Base-by-base conservation (phyloP, 2,797 vertebrate genomes). In the Sebastes elongatus region DNA sequence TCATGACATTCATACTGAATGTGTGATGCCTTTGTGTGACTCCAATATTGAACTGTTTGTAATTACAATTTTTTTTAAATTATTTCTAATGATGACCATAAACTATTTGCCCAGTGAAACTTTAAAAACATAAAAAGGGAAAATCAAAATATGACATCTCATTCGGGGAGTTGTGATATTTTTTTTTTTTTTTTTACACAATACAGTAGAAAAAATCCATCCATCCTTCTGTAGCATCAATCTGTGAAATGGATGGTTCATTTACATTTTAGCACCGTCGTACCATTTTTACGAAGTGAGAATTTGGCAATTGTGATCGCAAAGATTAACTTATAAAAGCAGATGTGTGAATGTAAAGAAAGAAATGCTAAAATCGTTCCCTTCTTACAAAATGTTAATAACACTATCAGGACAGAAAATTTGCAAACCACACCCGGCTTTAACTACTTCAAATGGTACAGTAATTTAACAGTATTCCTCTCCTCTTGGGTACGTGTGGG, bases 381-480 rank as follows among this genome's bases (percentile, higher is more conserved):
- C 16, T 65, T 66, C 23, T 14, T 6, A 11, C 22, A 35, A 72
- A 59, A 56, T 66, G 25, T 72, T 77, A 73, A 75, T 71, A 32
- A 53, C 22, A 53, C 60, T 76, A 79, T 82, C 72, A 78, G 46
- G 46, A 78, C 9, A 33, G 23, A 73, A 67, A 6, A 71, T 74
- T 57, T 83, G 2, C 10, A 66, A 76, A 79, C 72, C 70, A 81
- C 75, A 74, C 61, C 76, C 56, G 81, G 33, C 35, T 80, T 82
- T 71, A 78, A 80, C 18, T 75, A 76, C 63, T 71, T 78, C 57
- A 86, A 73, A 82, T 80, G 56, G 55, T 75, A 76, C 76, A 62
- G 69, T 84, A 77, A 86, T 84, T 80, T 76, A 75, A 88, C 83
- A 69, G 73, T 65, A 75, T 49, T 63, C 35, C 59, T 76, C 67